Conservation (phyloP, 2,797 vertebrate species). For the Natrix natrix region DNA sequence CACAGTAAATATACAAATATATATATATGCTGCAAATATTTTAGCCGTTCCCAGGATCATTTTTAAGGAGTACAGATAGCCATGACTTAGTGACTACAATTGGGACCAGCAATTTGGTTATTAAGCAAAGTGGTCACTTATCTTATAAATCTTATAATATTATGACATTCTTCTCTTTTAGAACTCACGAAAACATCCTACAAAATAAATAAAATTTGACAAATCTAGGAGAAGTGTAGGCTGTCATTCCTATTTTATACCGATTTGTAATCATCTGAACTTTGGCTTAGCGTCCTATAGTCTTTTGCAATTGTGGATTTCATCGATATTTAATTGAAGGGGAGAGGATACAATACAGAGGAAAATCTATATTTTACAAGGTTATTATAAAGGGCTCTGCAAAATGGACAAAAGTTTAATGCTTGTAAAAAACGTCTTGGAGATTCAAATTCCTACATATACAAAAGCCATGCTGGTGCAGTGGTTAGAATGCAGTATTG, state of each 20-base stretch:
- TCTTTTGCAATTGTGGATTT: not conserved
- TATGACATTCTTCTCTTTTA: not conserved
- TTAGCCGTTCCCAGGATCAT: not conserved
- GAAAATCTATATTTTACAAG: not conserved
- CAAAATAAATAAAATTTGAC: not conserved
- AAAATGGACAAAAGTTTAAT: not conserved
- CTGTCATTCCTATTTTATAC: not conserved
- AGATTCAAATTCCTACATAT: not conserved
- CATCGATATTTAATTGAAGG: not conserved
- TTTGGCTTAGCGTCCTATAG: not conserved
- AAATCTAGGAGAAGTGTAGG: not conserved
- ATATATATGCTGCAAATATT: not conserved
- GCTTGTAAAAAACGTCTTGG: not conserved
- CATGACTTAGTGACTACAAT: not conserved
- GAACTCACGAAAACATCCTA: not conserved
- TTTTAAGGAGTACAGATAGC: not conserved
- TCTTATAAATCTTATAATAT: not conserved
- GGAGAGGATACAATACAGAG: not conserved
- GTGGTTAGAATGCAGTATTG: not conserved
- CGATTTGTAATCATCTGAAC: not conserved
- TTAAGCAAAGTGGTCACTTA: not conserved
- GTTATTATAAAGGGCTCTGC: not conserved
- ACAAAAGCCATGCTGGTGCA: not conserved
- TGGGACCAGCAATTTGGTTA: not conserved
- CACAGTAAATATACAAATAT: too few species aligned